Conservation (phyloP, 2,888 invertebrate species). For the Erannis defoliaria region DNA sequence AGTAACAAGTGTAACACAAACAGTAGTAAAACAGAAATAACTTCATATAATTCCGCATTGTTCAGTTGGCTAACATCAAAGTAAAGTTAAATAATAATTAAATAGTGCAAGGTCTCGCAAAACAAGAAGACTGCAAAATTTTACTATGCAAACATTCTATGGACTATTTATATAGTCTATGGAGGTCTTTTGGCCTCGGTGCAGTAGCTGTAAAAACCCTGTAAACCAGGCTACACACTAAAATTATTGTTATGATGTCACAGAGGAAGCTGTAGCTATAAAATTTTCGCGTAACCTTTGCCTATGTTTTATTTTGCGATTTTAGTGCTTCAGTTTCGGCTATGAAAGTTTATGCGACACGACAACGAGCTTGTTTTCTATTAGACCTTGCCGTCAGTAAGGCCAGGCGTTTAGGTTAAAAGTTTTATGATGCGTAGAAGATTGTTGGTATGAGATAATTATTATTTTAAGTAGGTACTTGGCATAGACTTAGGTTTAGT, state of each 20-base stretch:
- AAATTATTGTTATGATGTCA: constrained; percentile 27
- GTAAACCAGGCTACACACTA: constrained; percentile 21
- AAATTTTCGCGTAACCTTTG: constrained; percentile 26
- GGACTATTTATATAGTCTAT: neutral
- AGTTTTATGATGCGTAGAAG: too few relatives aligned
- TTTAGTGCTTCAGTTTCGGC: neutral
- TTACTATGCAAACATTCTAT: constrained; percentile 22
- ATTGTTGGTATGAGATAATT: too few relatives aligned
- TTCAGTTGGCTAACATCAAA: constrained; percentile 18
- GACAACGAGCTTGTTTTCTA: neutral
- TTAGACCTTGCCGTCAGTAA: neutral
- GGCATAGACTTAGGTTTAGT: too few relatives aligned
- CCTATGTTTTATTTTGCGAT: constrained; percentile 14
- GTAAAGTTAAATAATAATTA: constrained; percentile 17
- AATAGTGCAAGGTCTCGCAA: constrained; percentile 29
- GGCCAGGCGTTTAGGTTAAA: too few relatives aligned
- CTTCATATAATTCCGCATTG: constrained; percentile 15
- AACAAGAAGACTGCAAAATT: constrained; percentile 22
- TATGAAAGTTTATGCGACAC: constrained; percentile 4
- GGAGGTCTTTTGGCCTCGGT: constrained; percentile 15
- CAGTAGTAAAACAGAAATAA: constrained; percentile 9
- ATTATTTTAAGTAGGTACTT: too few relatives aligned
- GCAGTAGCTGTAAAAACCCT: constrained; percentile 24
- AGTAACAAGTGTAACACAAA: constrained; percentile 3
- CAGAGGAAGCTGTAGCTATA: constrained; percentile 25